phyloP scores from a whole-genome alignment of 2,113 vertebrate species.

The Hippoglossus stenolepis region DNA sequence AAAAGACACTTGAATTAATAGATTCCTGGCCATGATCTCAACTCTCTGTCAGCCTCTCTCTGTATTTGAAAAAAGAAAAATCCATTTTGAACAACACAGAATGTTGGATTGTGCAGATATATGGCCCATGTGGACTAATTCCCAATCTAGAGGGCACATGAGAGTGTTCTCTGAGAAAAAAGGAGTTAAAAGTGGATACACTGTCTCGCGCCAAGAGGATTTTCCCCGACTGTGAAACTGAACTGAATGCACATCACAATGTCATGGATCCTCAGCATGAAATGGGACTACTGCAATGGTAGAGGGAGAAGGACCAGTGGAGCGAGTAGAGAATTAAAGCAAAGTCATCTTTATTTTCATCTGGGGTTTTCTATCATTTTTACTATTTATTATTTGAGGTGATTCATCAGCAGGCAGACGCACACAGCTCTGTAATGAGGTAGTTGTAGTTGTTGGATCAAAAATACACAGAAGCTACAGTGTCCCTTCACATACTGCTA shows the following conservation, averaged over 20 bases:
- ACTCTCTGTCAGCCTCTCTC: constrained; percentile 55
- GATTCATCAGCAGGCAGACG: constrained; percentile 56
- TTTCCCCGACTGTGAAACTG: constrained; percentile 44
- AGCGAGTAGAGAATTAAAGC: constrained; percentile 62
- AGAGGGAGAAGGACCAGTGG: constrained; percentile 53
- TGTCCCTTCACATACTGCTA: constrained; percentile 16
- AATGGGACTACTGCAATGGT: constrained; percentile 65
- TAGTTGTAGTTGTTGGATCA: constrained; percentile 17
- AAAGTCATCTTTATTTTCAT: constrained; percentile 76
- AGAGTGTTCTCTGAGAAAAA: constrained; percentile 38
- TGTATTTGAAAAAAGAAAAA: constrained; percentile 52
- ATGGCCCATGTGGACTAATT: constrained; percentile 51
- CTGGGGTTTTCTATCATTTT: constrained; percentile 76
- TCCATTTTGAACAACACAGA: constrained; percentile 37
- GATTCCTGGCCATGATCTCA: constrained; percentile 60
- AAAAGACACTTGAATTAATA: constrained; percentile 46
- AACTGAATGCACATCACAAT: constrained; percentile 62
- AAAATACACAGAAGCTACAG: not conserved
- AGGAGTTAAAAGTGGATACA: constrained; percentile 57
- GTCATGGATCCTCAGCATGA: constrained; percentile 65
- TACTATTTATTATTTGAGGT: constrained; percentile 77
- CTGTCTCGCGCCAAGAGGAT: constrained; percentile 67
- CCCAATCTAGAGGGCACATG: constrained; percentile 42
- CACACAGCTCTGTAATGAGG: constrained; percentile 26
- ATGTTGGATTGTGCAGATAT: constrained; percentile 39